Evolutionary conservation across 2,888 invertebrate genomes (phyloP).

Genomic region (Phengaris arion): DNA sequence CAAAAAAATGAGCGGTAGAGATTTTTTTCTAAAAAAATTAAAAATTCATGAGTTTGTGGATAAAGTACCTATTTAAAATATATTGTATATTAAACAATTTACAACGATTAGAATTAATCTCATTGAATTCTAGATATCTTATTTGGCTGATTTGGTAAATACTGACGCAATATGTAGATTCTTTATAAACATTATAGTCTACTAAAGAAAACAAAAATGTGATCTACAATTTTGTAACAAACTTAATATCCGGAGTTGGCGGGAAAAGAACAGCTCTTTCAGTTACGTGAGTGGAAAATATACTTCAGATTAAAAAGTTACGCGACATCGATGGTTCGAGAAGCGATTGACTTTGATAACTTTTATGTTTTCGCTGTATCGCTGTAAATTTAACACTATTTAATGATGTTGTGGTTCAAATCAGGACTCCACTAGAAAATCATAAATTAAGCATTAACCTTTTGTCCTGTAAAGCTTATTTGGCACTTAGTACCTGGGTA

Average conservation of each 20-base stretch:
- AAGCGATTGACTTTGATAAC: not conserved
- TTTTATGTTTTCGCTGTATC: not conserved
- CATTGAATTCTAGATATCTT: too few relatives aligned
- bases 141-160: too few relatives aligned
- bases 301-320: conserved; percentile 8
- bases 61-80: too few relatives aligned
- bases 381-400: not conserved
- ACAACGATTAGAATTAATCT: too few relatives aligned
- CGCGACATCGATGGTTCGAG: not conserved
- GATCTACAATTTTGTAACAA: not conserved
- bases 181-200: too few relatives aligned
- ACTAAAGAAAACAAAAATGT: not conserved
- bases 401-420: not conserved
- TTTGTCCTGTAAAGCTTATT: not conserved
- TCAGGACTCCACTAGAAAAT: too few relatives aligned
- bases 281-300: not conserved
- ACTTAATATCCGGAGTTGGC: conserved; percentile 1
- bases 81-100: too few relatives aligned
- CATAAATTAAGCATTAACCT: too few relatives aligned
- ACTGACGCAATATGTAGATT: not conserved
- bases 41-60: too few relatives aligned
- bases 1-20: too few relatives aligned
- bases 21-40: too few relatives aligned
- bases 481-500: not conserved
- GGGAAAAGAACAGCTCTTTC: not conserved